Evolutionary conservation across 37 sponge, comb jelly and placozoan genomes (phyloP).

Genomic region (Beroe ovata): DNA sequence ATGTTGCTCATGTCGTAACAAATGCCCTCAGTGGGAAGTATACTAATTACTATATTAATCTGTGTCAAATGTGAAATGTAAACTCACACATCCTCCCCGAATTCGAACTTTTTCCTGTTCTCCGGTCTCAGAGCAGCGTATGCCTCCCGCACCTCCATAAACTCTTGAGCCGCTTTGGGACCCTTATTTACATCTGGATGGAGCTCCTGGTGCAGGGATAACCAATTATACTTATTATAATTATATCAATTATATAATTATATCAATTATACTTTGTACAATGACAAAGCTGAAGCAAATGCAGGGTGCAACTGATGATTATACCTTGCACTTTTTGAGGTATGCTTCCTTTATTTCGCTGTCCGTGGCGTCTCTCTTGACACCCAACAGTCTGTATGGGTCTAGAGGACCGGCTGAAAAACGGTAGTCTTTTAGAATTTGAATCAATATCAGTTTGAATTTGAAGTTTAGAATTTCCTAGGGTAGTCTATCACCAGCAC

Average conservation of each 20-base stretch:
- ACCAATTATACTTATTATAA: no score
- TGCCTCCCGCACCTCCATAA: conserved; percentile 32
- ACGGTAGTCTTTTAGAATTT: background rate
- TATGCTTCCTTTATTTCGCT: conserved; percentile 28
- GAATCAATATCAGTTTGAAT: no score
- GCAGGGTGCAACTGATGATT: no score
- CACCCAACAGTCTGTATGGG: conserved; percentile 31
- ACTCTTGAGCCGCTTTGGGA: conserved; percentile 8
- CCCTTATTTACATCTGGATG: conserved; percentile 25
- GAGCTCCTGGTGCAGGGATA: conserved; percentile 9
- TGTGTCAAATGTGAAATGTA: no score
- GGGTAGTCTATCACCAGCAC: no score
- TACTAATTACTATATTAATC: no score
- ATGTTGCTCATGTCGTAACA: no score
- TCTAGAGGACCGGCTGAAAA: background rate
- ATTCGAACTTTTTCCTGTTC: background rate
- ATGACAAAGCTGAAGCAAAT: no score
- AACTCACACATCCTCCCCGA: conserved; percentile 14
- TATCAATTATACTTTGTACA: no score
- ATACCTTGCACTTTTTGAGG: conserved; percentile 47
- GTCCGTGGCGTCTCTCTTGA: conserved; percentile 17
- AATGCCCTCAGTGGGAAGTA: no score
- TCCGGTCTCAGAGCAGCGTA: background rate
- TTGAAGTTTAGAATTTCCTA: no score
- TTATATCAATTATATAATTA: no score